Evolutionary conservation across 2,888 invertebrate genomes (phyloP).

Genomic region (Chloromyia formosa): DNA sequence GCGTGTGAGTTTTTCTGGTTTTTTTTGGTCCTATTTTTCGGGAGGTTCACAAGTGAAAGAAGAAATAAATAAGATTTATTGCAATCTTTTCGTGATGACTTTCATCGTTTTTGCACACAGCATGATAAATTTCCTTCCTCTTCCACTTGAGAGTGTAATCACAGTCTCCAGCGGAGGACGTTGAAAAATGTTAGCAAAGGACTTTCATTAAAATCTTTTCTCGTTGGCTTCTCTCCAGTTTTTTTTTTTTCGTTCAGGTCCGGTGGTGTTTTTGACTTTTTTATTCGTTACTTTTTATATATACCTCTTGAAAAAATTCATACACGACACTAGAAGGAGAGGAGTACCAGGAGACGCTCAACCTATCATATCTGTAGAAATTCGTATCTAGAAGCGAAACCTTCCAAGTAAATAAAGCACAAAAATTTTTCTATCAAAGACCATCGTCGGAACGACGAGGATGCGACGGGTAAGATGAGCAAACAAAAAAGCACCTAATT

Average conservation of each 20-base stretch:
- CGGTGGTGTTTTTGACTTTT: no score
- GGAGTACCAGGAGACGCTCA: no score
- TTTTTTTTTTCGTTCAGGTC: not conserved
- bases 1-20: no score
- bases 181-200: constrained; percentile 34
- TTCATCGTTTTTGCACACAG: constrained; percentile 45
- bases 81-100: constrained; percentile 49
- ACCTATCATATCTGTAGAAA: no score
- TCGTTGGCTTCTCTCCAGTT: not conserved
- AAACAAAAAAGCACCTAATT: constrained; percentile 22
- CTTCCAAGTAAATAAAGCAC: constrained; percentile 24
- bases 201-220: constrained; percentile 28
- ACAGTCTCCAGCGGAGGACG: constrained; percentile 44
- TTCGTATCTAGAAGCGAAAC: no score
- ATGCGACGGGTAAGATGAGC: not conserved
- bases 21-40: no score
- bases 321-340: no score
- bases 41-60: not conserved
- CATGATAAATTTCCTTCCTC: constrained; percentile 48
- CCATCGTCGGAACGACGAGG: constrained; percentile 11
- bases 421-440: constrained; percentile 28
- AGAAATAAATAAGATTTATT: constrained; percentile 50
- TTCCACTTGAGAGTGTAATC: constrained; percentile 47
- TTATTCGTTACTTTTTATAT: not conserved
- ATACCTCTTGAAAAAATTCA: not conserved